These are phyloP conservation scores for Smittia aterrima DNA, from an alignment of 2,888 invertebrate genomes.

Conservation along the genomic window DNA sequence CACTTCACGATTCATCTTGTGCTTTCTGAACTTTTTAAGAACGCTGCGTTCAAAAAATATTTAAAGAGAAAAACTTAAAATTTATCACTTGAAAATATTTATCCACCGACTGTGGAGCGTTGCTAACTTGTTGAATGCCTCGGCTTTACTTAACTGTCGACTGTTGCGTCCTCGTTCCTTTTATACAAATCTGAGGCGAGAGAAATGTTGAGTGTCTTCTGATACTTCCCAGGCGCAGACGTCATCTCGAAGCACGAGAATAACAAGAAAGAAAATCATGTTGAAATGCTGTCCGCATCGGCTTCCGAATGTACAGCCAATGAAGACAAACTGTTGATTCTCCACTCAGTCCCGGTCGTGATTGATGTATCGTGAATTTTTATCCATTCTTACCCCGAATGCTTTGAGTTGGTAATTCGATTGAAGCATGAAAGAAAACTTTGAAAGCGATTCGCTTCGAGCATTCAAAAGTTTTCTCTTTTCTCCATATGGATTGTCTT, in stretches of 20 bases:
- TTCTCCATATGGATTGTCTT: background rate
- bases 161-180: conserved; percentile 15
- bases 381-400: background rate
- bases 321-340: conserved; percentile 29
- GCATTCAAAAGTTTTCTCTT: background rate
- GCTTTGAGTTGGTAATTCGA: background rate
- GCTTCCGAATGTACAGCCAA: conserved; percentile 19
- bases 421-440: background rate
- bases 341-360: background rate
- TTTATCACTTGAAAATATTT: background rate
- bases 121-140: conserved; percentile 37
- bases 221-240: conserved; percentile 5
- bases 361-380: conserved; percentile 17
- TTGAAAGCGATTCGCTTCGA: background rate
- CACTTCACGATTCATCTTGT: conserved; percentile 20
- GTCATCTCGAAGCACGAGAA: background rate
- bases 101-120: background rate
- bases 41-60: background rate
- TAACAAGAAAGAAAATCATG: background rate
- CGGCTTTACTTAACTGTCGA: conserved; percentile 12
- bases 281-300: background rate
- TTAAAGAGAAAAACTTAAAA: background rate
- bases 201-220: background rate
- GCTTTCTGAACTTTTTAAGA: background rate
- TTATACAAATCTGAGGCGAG: conserved; percentile 16